Conservation (phyloP, 1,140 invertebrate species). For the silkworm (Bombyx mori) region DNA sequence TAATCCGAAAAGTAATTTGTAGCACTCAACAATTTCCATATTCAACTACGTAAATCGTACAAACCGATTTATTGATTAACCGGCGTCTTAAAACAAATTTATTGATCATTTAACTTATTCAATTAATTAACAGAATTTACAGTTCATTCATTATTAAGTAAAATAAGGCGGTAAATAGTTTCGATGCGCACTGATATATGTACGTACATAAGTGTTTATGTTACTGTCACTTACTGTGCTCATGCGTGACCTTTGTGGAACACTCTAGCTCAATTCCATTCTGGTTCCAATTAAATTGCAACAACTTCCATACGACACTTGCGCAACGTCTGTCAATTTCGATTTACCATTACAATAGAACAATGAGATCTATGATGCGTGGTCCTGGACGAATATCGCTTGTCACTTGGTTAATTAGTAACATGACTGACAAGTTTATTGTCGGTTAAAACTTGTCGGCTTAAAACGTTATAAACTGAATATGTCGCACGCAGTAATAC, state of each 20-base stretch:
- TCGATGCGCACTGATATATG: too few relatives aligned
- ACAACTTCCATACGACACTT: constrained; percentile 14
- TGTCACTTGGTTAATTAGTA: constrained; percentile 1
- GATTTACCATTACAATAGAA: constrained; percentile 52
- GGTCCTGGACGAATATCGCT: background rate
- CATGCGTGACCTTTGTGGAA: constrained; percentile 16
- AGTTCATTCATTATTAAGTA: too few relatives aligned
- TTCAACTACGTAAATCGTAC: constrained; percentile 6
- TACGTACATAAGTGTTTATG: too few relatives aligned
- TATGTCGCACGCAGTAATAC: too few relatives aligned
- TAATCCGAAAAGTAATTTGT: constrained; percentile 11
- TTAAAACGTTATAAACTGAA: background rate
- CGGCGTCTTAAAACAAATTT: too few relatives aligned
- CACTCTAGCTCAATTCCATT: constrained; percentile 10
- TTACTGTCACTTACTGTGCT: background rate
- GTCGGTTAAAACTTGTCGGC: background rate
- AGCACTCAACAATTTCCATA: constrained; percentile 15
- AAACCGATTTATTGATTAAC: too few relatives aligned
- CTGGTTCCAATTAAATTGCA: constrained; percentile 11
- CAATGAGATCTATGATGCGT: constrained; percentile 21
- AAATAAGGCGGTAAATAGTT: too few relatives aligned
- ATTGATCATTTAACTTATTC: too few relatives aligned
- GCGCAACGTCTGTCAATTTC: constrained; percentile 49
- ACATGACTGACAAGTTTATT: constrained; percentile 8
- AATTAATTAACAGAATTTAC: too few relatives aligned